Evolutionary conservation across 2,797 vertebrate genomes (phyloP).

Genomic region (Lacerta agilis): DNA sequence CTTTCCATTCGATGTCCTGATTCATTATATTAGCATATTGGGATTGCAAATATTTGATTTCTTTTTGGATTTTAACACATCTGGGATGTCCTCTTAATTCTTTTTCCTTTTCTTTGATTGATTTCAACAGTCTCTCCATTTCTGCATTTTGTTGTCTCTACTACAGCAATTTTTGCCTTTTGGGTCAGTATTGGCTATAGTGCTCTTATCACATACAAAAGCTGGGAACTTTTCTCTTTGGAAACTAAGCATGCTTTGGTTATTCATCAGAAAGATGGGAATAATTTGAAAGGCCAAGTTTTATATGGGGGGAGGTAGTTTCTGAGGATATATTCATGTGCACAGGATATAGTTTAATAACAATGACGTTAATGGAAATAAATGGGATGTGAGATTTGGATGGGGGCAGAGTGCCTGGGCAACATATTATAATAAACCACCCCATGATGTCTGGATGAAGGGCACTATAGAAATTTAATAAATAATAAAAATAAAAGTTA

Average conservation of each 20-base stretch:
- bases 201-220: background rate
- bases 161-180: background rate
- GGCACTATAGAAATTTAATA: too few species aligned
- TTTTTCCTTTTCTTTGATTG: too few species aligned
- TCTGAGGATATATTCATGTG: slow-evolving; percentile 58
- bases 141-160: too few species aligned
- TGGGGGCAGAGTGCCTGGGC: slow-evolving; percentile 67
- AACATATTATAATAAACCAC: slow-evolving; percentile 64
- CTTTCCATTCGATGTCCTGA: too few species aligned
- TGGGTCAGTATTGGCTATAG: background rate
- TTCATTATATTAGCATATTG: too few species aligned
- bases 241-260: background rate
- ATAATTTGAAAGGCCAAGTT: background rate
- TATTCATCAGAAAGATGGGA: background rate
- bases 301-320: background rate
- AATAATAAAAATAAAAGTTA: too few species aligned
- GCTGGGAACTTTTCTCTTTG: background rate
- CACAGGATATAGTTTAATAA: slow-evolving; percentile 62
- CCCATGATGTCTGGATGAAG: too few species aligned
- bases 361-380: slow-evolving; percentile 70
- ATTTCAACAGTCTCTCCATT: too few species aligned
- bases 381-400: slow-evolving; percentile 68
- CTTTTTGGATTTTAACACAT: too few species aligned
- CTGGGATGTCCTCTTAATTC: too few species aligned
- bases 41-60: too few species aligned